Evolutionary conservation across 2,888 invertebrate species (phyloP).

Genomic region (Litoditis marina): DNA sequence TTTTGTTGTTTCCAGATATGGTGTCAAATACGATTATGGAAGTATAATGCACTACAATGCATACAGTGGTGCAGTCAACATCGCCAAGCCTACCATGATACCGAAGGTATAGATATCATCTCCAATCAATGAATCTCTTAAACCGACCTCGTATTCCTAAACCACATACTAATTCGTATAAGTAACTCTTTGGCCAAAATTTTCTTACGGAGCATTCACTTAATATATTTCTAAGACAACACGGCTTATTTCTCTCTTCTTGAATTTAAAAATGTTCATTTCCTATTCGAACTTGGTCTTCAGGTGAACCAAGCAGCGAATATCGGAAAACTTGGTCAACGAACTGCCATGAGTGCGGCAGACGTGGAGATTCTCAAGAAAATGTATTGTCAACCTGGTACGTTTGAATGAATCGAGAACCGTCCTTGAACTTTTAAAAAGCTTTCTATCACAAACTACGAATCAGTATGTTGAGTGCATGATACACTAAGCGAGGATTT

Average conservation of each 20-base stretch:
- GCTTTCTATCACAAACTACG: background rate
- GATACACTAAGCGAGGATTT: too few species aligned
- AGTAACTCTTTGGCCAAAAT: too few species aligned
- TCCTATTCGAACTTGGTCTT: background rate
- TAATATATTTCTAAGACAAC: too few species aligned
- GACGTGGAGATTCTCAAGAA: constrained; percentile 55
- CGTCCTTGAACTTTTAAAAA: too few species aligned
- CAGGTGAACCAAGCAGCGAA: constrained; percentile 39
- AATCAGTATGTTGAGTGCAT: background rate
- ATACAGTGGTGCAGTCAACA: constrained; percentile 50
- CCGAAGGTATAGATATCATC: constrained; percentile 32
- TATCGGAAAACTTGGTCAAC: constrained; percentile 49
- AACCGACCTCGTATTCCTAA: too few species aligned
- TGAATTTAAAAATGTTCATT: background rate
- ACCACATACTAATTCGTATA: too few species aligned
- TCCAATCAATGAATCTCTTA: background rate
- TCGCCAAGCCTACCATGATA: constrained; percentile 54
- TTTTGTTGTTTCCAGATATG: constrained; percentile 38
- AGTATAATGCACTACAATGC: constrained; percentile 58
- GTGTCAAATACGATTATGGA: constrained; percentile 50
- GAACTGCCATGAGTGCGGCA: constrained; percentile 41
- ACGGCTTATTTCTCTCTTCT: background rate
- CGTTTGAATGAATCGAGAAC: too few species aligned
- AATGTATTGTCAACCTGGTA: constrained; percentile 48
- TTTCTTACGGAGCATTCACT: too few species aligned